A percentile compares a stretch with the other conserved stretches of the same genome.
phyloP scores from a whole-genome alignment of 1,140 invertebrate species.

The Diachasma alloeum region DNA sequence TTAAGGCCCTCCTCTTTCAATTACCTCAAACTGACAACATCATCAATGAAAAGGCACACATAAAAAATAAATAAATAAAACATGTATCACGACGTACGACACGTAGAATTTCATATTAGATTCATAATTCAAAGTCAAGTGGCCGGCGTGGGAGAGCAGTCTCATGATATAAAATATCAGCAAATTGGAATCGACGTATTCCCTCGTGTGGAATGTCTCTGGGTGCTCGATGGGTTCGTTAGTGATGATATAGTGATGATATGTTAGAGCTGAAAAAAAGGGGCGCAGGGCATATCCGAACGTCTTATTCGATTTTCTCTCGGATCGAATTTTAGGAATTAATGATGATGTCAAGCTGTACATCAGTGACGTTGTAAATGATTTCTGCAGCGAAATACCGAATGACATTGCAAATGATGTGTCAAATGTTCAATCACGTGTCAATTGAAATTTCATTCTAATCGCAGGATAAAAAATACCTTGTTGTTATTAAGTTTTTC shows the following conservation, averaged over 20 bases:
- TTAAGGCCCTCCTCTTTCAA: background rate
- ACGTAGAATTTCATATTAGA: background rate
- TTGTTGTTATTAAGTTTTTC: too few relatives aligned
- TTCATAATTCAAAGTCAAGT: slow-evolving; percentile 4
- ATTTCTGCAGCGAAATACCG: background rate
- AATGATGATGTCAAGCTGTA: background rate
- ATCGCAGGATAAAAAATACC: too few relatives aligned
- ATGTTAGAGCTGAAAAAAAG: background rate
- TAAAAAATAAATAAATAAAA: background rate
- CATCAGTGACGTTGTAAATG: too few relatives aligned
- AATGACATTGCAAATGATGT: background rate
- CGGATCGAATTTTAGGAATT: background rate
- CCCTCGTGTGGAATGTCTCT: slow-evolving; percentile 1
- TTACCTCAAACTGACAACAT: background rate
- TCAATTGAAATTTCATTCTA: too few relatives aligned
- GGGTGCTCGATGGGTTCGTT: slow-evolving; percentile 16
- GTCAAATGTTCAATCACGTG: too few relatives aligned
- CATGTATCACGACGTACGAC: background rate
- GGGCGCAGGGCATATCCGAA: background rate
- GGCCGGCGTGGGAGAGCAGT: background rate
- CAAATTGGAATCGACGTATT: slow-evolving; percentile 12
- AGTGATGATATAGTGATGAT: slow-evolving; percentile 5
- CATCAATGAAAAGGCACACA: background rate
- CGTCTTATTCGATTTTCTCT: background rate
- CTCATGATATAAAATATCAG: background rate